Base-by-base conservation (phyloP, 2,113 vertebrate genomes). In the Bufo gargarizans region DNA sequence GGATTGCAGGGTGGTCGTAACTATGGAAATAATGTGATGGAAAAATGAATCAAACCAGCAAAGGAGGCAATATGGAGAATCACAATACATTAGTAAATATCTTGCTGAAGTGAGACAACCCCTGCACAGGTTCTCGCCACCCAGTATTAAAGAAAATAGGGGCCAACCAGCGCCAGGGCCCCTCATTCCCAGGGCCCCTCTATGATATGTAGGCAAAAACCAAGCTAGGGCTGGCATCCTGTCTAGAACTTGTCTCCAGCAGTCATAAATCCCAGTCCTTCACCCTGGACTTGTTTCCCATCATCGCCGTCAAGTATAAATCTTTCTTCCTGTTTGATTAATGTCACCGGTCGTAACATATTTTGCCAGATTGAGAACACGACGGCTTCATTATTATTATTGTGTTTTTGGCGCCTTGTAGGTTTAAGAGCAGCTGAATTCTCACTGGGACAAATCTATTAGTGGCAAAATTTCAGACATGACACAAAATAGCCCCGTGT, bases 381-480 rank as follows among this genome's bases (percentile, higher is more conserved):
- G 94, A 93, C 93, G 93, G 95, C 93, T 94, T 95, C 94, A 94
- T 96, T 94, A 93, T 94, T 53, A 13, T 86, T 58, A 14, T 76
- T 95, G 94, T 94, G 92, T 93, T 82, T 94, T 93, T 94, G 93
- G 94, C 94, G 93, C 93, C 94, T 94, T 94, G 94, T 94, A 95
- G 83, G 94, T 94, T 94, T 94, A 94, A 95, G 91, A 91, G 91
- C 93, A 95, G 94, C 94, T 94, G 95, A 96, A 95, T 94, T 94
- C 90, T 92, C 89, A n/a, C 94, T 19, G 94, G 94, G 95, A 95
- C 93, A 95, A 95, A 95, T 95, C 94, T 96, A 96, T 96, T 96
- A 96, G 94, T 91, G 91, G 93, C 92, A 92, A 90, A 90, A 91
- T 92, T 95, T 95, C 94, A 95, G 95, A 95, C 94, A 94, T 95